A percentile compares a stretch with the other conserved stretches of the same genome.
Conservation (phyloP, 2,888 invertebrate species). For the Drosophila pseudotakahashii region DNA sequence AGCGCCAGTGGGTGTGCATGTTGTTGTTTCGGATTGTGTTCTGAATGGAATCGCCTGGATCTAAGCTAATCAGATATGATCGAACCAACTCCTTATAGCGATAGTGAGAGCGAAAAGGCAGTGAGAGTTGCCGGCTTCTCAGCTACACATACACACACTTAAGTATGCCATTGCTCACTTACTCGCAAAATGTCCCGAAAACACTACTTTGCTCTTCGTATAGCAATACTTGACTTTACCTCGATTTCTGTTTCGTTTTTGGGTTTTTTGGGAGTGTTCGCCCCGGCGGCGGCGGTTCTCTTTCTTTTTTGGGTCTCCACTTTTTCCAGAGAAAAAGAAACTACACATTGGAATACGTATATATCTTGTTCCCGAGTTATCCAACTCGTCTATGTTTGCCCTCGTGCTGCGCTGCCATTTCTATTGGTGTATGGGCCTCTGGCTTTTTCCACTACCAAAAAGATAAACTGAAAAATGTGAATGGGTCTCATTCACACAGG, state of each 20-base stretch:
- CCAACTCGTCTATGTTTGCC: slow-evolving; percentile 28
- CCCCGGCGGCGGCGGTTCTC: background rate
- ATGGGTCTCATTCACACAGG: slow-evolving; percentile 67
- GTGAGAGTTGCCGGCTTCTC: slow-evolving; percentile 25
- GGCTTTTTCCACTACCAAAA: slow-evolving; percentile 73
- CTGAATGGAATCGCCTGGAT: slow-evolving; percentile 21
- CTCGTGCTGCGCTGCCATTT: slow-evolving; percentile 29
- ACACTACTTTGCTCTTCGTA: too few relatives aligned
- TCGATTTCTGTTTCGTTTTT: slow-evolving; percentile 15
- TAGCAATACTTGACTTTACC: too few relatives aligned
- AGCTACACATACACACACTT: too few relatives aligned
- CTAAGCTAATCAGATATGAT: slow-evolving; percentile 18
- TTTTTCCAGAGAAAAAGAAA: slow-evolving; percentile 12
- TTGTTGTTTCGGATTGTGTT: slow-evolving; percentile 9
- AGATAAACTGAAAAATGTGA: slow-evolving; percentile 61
- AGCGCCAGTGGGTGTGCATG: slow-evolving; percentile 5
- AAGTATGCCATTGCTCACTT: background rate
- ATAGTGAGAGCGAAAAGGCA: background rate
- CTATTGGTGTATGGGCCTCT: slow-evolving; percentile 29
- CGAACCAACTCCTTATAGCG: background rate
- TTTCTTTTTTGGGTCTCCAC: slow-evolving; percentile 10
- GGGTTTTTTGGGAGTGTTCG: slow-evolving; percentile 5
- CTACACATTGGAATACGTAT: background rate
- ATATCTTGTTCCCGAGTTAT: slow-evolving; percentile 19
- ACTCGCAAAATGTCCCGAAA: slow-evolving; percentile 15